Evolutionary conservation across 2,113 vertebrate genomes (phyloP).

Genomic region (Urocitellus parryii): DNA sequence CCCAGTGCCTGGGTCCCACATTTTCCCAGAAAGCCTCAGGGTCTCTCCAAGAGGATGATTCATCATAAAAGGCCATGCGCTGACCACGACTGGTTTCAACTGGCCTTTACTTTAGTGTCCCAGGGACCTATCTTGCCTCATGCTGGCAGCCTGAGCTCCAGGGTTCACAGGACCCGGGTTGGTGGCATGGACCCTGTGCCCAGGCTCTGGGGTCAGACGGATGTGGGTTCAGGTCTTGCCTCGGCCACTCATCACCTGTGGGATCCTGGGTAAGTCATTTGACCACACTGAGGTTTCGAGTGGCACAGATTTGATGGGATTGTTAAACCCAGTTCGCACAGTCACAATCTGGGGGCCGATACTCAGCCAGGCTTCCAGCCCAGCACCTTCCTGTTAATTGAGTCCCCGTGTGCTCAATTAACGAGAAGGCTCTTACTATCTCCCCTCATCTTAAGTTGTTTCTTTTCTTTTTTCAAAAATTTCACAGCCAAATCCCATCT

Average conservation of each 20-base stretch:
- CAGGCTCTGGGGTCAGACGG: background rate
- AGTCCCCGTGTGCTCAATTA: no score
- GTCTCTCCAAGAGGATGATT: background rate
- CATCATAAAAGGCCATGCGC: background rate
- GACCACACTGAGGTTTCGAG: background rate
- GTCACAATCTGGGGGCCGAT: rapidly evolving
- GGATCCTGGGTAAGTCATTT: background rate
- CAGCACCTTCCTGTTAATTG: background rate
- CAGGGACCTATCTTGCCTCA: background rate
- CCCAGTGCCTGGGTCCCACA: background rate
- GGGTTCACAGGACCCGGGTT: background rate
- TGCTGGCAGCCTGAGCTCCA: background rate
- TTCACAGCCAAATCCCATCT: background rate
- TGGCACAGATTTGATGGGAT: background rate
- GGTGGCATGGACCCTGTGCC: background rate
- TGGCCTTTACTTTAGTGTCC: background rate
- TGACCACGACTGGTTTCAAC: background rate
- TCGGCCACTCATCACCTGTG: background rate
- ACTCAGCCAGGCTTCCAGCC: background rate
- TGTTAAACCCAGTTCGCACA: background rate
- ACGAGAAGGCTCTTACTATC: background rate
- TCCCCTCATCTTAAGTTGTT: background rate
- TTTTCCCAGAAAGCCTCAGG: background rate
- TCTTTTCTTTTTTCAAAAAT: background rate
- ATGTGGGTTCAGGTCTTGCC: background rate